A percentile compares a stretch with the other conserved stretches of the same genome.
Conservation (phyloP, 2,888 invertebrate species). For the Heteromurus nitidus region DNA sequence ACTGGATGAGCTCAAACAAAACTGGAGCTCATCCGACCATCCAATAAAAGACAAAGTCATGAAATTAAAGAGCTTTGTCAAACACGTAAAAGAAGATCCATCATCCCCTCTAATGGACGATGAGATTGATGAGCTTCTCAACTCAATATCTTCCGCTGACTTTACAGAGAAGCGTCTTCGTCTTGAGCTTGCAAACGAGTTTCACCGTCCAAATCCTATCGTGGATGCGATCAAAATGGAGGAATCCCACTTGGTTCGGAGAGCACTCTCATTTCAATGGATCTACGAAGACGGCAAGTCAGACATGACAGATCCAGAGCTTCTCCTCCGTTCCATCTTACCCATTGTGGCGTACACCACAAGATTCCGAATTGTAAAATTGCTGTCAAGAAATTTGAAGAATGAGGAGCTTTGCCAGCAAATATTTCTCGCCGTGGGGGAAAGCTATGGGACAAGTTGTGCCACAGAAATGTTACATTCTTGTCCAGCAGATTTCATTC, state of each 20-base stretch:
- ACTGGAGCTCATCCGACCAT: slow-evolving; percentile 57
- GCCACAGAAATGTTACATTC: slow-evolving; percentile 49
- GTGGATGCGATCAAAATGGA: slow-evolving; percentile 59
- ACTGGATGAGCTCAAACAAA: slow-evolving; percentile 41
- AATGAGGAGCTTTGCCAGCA: slow-evolving; percentile 53
- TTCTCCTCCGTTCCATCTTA: slow-evolving; percentile 46
- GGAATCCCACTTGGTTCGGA: slow-evolving; percentile 44
- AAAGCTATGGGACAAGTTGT: slow-evolving; percentile 48
- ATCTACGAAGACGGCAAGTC: slow-evolving; percentile 50
- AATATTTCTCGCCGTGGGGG: slow-evolving; percentile 47
- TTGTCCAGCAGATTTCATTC: slow-evolving; percentile 53
- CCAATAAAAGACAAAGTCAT: slow-evolving; percentile 53
- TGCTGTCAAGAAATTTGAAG: slow-evolving; percentile 33
- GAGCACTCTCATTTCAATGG: slow-evolving; percentile 55
- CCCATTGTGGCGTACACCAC: slow-evolving; percentile 50
- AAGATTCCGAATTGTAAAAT: slow-evolving; percentile 43
- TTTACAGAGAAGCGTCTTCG: slow-evolving; percentile 56
- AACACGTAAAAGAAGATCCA: slow-evolving; percentile 39
- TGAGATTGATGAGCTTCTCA: slow-evolving; percentile 60
- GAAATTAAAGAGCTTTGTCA: slow-evolving; percentile 49
- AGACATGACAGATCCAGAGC: slow-evolving; percentile 51
- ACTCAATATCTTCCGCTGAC: slow-evolving; percentile 57
- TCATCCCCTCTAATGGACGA: slow-evolving; percentile 51
- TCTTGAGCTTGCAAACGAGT: slow-evolving; percentile 56
- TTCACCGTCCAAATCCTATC: slow-evolving; percentile 38